Conservation (phyloP, 2,113 vertebrate species). For the Delphinapterus leucas region DNA sequence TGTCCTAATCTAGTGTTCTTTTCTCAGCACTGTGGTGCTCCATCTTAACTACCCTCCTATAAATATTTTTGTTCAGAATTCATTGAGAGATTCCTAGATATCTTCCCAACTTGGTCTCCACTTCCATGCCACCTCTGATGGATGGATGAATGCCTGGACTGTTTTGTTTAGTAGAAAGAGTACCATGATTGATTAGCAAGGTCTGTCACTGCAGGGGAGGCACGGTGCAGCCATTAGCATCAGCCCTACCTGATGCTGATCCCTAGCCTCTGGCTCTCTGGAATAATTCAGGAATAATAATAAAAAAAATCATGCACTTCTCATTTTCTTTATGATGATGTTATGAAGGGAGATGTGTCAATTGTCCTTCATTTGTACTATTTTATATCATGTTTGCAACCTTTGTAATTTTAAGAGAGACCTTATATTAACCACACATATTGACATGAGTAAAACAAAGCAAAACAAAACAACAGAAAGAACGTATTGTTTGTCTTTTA, state of each 20-base stretch:
- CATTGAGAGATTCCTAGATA: neutral
- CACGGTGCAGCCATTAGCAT: neutral
- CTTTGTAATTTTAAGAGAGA: constrained; percentile 20
- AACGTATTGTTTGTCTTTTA: neutral
- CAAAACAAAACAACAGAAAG: constrained; percentile 20
- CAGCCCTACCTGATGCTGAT: neutral
- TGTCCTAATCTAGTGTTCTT: neutral
- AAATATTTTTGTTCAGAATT: neutral
- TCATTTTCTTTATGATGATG: neutral
- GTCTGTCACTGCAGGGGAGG: neutral
- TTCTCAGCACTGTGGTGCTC: neutral
- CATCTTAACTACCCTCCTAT: neutral
- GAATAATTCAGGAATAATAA: neutral
- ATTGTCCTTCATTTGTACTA: neutral
- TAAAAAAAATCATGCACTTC: neutral
- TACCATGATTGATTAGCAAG: neutral
- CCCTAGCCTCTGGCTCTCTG: neutral
- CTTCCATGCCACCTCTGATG: neutral
- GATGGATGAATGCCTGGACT: neutral
- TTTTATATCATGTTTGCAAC: constrained; percentile 16
- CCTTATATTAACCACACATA: constrained; percentile 17
- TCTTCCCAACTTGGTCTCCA: neutral
- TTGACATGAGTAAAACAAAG: constrained; percentile 26
- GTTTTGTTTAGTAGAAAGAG: neutral
- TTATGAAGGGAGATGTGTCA: neutral